Percentiles rank a stretch among this genome's conserved stretches.
Conservation (phyloP, 2,113 vertebrate species). For the Seriola quinqueradiata region DNA sequence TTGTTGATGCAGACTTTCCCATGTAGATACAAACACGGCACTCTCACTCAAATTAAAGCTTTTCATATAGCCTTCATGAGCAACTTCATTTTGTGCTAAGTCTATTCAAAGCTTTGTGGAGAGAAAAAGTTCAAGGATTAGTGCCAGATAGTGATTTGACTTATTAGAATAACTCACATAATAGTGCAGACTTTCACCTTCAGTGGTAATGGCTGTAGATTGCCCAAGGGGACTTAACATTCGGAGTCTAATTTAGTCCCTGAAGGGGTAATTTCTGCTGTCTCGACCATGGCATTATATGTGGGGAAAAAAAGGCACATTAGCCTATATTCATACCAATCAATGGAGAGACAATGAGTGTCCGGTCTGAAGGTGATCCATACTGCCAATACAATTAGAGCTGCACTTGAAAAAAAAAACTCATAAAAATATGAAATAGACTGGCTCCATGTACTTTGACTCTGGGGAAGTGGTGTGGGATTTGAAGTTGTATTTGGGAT, state of each 20-base stretch:
- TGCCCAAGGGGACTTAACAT: slow-evolving; percentile 56
- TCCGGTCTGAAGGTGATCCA: slow-evolving; percentile 32
- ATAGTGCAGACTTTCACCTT: slow-evolving; percentile 34
- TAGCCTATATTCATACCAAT: slow-evolving; percentile 72
- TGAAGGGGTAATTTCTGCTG: slow-evolving; percentile 70
- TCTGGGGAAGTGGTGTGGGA: slow-evolving; percentile 7
- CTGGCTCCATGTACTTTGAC: background rate
- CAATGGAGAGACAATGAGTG: slow-evolving; percentile 61
- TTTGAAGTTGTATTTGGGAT: slow-evolving; percentile 14
- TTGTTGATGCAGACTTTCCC: slow-evolving; percentile 2
- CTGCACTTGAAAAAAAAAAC: slow-evolving; percentile 3
- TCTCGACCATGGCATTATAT: slow-evolving; percentile 59
- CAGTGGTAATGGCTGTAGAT: slow-evolving; percentile 24
- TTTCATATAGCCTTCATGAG: background rate
- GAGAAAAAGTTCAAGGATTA: slow-evolving; percentile 36
- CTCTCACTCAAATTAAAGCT: background rate
- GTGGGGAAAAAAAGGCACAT: slow-evolving; percentile 59
- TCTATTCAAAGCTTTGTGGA: slow-evolving; percentile 15
- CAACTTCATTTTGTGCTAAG: background rate
- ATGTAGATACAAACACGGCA: background rate
- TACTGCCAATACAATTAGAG: slow-evolving; percentile 37
- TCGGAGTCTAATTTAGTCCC: slow-evolving; percentile 49
- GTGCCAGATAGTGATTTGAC: slow-evolving; percentile 24
- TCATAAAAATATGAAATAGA: slow-evolving; percentile 4
- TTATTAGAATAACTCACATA: slow-evolving; percentile 41